Percentiles rank a stretch among this genome's conserved stretches.
Evolutionary conservation across 2,888 invertebrate species (phyloP).

Genomic region (Phania funesta): DNA sequence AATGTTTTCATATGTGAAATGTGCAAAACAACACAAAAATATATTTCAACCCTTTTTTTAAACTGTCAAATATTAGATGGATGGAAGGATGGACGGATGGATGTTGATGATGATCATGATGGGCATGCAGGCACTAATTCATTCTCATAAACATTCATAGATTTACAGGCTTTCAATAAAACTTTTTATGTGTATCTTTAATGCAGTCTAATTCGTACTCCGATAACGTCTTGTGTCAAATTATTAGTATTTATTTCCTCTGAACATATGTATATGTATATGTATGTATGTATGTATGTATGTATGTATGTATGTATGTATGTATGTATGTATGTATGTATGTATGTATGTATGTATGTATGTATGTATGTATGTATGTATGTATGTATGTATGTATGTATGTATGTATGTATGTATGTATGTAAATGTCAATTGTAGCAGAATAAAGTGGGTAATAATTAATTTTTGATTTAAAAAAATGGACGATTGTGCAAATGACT

Average conservation of each 20-base stretch:
- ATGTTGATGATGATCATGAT: no score
- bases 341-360: no score
- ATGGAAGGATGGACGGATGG: conserved; percentile 19
- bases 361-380: no score
- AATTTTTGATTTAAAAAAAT: no score
- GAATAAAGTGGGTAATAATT: no score
- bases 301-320: no score
- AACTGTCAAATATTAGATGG: conserved; percentile 19
- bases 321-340: no score
- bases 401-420: no score
- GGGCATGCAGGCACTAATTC: conserved; percentile 25
- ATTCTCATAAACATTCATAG: conserved; percentile 15
- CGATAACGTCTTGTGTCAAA: background rate
- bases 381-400: no score
- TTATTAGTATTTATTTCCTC: background rate
- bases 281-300: no score
- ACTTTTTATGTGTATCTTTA: background rate
- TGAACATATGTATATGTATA: background rate
- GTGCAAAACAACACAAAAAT: background rate
- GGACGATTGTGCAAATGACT: no score
- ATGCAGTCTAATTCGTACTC: background rate
- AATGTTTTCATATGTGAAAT: conserved; percentile 47
- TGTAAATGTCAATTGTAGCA: no score
- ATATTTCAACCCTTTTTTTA: conserved; percentile 44
- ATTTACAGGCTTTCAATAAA: background rate